Conservation (phyloP, 2,797 vertebrate genomes). For the Phrynocephalus vlangalii region DNA sequence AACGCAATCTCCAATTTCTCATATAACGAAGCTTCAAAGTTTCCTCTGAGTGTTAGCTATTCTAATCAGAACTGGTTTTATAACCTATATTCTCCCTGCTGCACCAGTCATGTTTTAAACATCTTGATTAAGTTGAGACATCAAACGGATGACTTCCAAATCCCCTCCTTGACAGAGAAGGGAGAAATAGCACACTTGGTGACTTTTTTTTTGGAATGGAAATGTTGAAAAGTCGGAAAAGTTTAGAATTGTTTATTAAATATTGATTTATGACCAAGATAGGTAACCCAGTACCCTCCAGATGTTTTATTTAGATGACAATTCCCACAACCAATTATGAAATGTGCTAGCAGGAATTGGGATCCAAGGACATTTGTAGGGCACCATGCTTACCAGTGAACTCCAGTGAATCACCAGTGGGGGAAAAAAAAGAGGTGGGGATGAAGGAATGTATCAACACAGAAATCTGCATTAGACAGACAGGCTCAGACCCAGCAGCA, state of each 20-base stretch:
- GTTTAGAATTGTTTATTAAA: conserved; percentile 20
- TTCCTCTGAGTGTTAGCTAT: conserved; percentile 29
- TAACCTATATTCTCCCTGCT: conserved; percentile 5
- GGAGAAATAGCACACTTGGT: neutral
- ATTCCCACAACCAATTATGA: neutral
- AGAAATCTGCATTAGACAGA: too few species aligned
- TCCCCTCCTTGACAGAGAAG: conserved; percentile 1
- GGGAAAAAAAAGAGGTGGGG: too few species aligned
- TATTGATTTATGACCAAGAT: neutral
- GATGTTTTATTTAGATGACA: neutral
- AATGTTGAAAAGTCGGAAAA: neutral
- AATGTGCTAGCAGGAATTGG: neutral
- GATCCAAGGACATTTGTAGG: neutral
- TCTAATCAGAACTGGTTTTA: conserved; percentile 41
- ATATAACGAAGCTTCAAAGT: conserved; percentile 38
- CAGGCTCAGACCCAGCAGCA: too few species aligned
- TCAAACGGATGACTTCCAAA: conserved; percentile 34
- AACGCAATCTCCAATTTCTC: conserved; percentile 35
- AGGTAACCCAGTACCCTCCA: neutral
- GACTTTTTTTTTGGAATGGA: neutral
- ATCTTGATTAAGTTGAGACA: conserved; percentile 38
- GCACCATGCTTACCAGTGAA: neutral
- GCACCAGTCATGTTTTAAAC: conserved; percentile 34
- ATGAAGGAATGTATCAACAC: too few species aligned
- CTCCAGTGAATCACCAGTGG: too few species aligned